Base-by-base conservation (phyloP, 64 coral and sea anemone species). In the Astreopora myriophthalma region DNA sequence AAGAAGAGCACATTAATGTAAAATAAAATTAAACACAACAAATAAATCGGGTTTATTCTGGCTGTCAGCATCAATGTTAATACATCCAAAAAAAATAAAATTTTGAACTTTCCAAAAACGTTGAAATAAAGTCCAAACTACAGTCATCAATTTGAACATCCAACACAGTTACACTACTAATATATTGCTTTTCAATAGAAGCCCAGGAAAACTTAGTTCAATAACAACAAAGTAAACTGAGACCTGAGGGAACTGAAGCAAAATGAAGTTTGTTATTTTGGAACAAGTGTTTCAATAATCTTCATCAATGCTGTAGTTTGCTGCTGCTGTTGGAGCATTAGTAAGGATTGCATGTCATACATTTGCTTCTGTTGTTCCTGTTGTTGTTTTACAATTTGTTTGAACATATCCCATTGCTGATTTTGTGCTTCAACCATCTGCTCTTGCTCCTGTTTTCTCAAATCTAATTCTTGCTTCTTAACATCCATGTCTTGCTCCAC, bases 351-450 rank as follows among this genome's bases (percentile, higher is more conserved):
- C 22, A 61, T 34, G 36, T 65, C 36, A 62, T 66, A 19, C 84
- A 86, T 86, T 70, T 66, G 62, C 34, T 66, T 67, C 14, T 69
- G 36, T 71, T 86, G 84, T 67, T 66, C 35, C 32, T 86, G 84
- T 69, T 86, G 84, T 46, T 46, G 42, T 46, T 46, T 46, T 46
- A 46, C 11, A 5, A 46, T 67, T 85, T 46, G 48, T 85, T 85
- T 65, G 26, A 66, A 23, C 65, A 30, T 46, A 46, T 46, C 40
- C 29, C 80, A 64, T 63, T 85, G 80, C 80, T 68, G 61, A 64
- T 85, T 85, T 85, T 85, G 80, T 64, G 52, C 30, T 36, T 85
- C 80, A 85, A 40, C 16, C 80, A 85, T 85, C 36, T 79, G 75
- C 75, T 79, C 75, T 79, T 79, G 38, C 42, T 46, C 42, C 42